Percentiles rank a stretch among this genome's conserved stretches.
Conservation (phyloP, 92 coral and sea anemone species). For the Galaxea fascicularis region DNA sequence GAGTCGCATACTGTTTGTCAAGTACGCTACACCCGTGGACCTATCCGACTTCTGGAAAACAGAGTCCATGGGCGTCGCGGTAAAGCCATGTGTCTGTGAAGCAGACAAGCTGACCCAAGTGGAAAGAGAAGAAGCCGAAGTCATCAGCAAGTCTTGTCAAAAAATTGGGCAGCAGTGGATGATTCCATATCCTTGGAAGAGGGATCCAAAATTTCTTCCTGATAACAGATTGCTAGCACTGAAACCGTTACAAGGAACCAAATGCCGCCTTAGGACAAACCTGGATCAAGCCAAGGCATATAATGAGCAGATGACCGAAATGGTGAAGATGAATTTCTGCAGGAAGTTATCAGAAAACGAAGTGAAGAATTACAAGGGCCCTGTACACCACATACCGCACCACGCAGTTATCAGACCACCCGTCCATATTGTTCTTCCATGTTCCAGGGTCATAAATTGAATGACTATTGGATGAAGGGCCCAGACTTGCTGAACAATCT, state of each 20-base stretch:
- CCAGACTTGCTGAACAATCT: slow-evolving; percentile 60
- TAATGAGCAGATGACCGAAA: slow-evolving; percentile 50
- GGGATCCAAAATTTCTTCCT: slow-evolving; percentile 50
- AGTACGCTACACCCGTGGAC: slow-evolving; percentile 47
- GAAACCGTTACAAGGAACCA: slow-evolving; percentile 52
- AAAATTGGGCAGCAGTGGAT: slow-evolving; percentile 57
- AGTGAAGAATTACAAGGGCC: slow-evolving; percentile 45
- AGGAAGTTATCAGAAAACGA: slow-evolving; percentile 47
- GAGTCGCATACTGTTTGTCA: slow-evolving; percentile 32
- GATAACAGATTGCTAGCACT: slow-evolving; percentile 58
- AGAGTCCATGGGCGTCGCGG: slow-evolving; percentile 63
- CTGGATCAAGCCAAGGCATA: slow-evolving; percentile 61
- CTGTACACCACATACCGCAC: slow-evolving; percentile 53
- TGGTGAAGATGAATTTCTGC: slow-evolving; percentile 43
- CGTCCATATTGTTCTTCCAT: slow-evolving; percentile 53
- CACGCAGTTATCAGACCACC: slow-evolving; percentile 51
- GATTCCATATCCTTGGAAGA: slow-evolving; percentile 72
- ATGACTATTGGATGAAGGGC: too few species aligned
- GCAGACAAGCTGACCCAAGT: slow-evolving; percentile 57
- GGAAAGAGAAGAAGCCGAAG: slow-evolving; percentile 59
- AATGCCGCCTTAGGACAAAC: slow-evolving; percentile 34
- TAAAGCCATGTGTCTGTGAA: slow-evolving; percentile 52
- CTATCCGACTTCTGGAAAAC: slow-evolving; percentile 60
- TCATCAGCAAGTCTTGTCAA: slow-evolving; percentile 64
- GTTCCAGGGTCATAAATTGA: slow-evolving; percentile 60